Conservation (phyloP, 2,888 invertebrate genomes). For the Drosophila putrida region DNA sequence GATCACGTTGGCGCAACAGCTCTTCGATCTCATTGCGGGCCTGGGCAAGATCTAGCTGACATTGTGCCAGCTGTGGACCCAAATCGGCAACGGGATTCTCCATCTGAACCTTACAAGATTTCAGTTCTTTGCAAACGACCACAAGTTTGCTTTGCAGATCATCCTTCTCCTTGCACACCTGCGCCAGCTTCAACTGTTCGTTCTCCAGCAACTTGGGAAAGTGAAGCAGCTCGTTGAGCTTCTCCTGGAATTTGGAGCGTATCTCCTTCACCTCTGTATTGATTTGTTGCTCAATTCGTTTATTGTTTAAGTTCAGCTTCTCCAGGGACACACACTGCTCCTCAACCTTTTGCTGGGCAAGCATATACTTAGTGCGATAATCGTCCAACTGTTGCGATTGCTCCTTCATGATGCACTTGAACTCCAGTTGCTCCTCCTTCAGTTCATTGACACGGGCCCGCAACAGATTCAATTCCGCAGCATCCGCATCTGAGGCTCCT, state of each 20-base stretch:
- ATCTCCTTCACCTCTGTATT: constrained; percentile 84
- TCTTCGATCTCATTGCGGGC: constrained; percentile 76
- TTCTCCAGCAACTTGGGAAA: constrained; percentile 84
- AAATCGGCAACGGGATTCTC: constrained; percentile 65
- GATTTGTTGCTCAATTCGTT: constrained; percentile 84
- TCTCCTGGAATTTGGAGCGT: constrained; percentile 84
- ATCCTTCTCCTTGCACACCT: constrained; percentile 82
- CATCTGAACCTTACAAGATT: constrained; percentile 68
- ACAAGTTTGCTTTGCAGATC: constrained; percentile 82
- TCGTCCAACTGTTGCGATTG: constrained; percentile 84
- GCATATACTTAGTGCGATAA: constrained; percentile 84
- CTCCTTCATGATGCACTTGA: constrained; percentile 84
- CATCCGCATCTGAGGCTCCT: constrained; percentile 63
- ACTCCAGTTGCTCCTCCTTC: constrained; percentile 84
- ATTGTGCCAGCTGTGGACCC: constrained; percentile 73
- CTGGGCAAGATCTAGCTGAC: constrained; percentile 74
- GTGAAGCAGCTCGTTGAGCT: constrained; percentile 83
- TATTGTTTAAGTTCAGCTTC: constrained; percentile 84
- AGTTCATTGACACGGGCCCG: constrained; percentile 80
- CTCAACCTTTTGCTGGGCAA: constrained; percentile 84
- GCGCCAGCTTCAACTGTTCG: constrained; percentile 82
- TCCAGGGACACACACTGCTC: constrained; percentile 83
- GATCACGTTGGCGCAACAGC: constrained; percentile 77
- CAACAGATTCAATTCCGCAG: constrained; percentile 76
- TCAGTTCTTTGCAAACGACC: constrained; percentile 83